Percentiles rank a stretch among this genome's conserved stretches.
Conservation (phyloP, 2,113 vertebrate genomes). For the Dicrurus megarhynchus region DNA sequence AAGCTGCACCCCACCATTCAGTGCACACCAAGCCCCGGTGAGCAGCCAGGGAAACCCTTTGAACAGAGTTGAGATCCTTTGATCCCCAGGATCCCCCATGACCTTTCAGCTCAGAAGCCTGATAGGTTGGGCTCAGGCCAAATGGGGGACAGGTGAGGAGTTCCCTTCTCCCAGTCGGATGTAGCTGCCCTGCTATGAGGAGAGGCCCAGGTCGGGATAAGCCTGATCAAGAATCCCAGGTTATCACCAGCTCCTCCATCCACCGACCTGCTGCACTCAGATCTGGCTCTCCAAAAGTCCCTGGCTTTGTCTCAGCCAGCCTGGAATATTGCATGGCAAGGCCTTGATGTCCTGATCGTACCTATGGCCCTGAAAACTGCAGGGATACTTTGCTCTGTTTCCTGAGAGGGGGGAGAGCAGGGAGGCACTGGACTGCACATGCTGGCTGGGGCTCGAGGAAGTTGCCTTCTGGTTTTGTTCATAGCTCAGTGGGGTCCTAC, state of each 20-base stretch:
- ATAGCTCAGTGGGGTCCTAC: background rate
- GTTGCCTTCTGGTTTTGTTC: background rate
- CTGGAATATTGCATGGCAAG: background rate
- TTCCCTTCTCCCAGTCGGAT: background rate
- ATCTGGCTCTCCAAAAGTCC: background rate
- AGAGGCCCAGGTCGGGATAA: background rate
- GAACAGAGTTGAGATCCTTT: background rate
- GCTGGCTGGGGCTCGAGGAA: background rate
- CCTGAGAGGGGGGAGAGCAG: background rate
- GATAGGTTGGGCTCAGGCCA: background rate
- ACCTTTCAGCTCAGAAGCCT: background rate
- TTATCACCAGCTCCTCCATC: background rate
- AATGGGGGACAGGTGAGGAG: background rate
- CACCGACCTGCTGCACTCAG: background rate
- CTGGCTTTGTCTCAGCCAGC: background rate
- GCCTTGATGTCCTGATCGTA: background rate
- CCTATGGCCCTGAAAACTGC: background rate
- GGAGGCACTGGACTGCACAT: background rate
- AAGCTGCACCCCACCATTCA: constrained; percentile 86
- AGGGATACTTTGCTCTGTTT: background rate
- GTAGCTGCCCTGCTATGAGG: background rate
- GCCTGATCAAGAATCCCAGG: background rate
- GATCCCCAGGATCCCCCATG: background rate
- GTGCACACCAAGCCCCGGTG: constrained; percentile 90
- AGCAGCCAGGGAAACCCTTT: background rate